Evolutionary conservation across 53 echinoderm and acorn worm species (phyloP), one percentile per base, ranked within the genome.

Genomic region (Apostichopus leukothele): DNA sequence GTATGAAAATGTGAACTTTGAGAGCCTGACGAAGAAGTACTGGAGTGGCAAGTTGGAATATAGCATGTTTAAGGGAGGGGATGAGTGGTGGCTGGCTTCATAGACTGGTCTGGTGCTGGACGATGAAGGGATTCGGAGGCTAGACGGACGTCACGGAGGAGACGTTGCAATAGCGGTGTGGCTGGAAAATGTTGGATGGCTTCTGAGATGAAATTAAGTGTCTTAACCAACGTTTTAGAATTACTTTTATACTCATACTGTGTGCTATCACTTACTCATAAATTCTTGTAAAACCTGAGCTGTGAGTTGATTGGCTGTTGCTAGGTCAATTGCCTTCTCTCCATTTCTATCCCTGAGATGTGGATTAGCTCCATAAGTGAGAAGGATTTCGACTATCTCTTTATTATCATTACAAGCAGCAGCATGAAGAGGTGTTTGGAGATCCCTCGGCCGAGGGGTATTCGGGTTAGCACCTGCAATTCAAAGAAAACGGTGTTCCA

Each of bases 391-490:
- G 19, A 92, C 89, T 5, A 86, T 50, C 50, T 50, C 68, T 12
- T 89, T 74, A 73, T 76, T 67, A 50, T 86, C 83, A 52, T 68
- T 39, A 7, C 74, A 13, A 18, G 92, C 86, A 54, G 92, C 92
- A 16, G 78, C 89, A 55, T 92, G 92, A 3, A 92, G 89, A 7
- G 92, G 92, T 7, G 92, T 89, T 54, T 86, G 86, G 27, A 92
- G 89, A 80, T 92, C 92, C 52, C 92, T 68, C n/a, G 75, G 83
- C 25, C 92, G 50, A 13, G 89, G 26, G 39, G 71, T 67, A 67
- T 86, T 89, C 18, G 89, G 77, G 52, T 92, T 73, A 2, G 89
- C 89, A 76, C 92, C 92, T 92, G 79, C 20, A 88, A 59, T 71
- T 19, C 21, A 71, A 16, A n/a, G 71, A 13, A 71, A 71, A 13